A percentile compares a stretch with the other conserved stretches of the same genome.
Evolutionary conservation across 2,797 vertebrate species (phyloP).

Genomic region (Apodemus agrarius): DNA sequence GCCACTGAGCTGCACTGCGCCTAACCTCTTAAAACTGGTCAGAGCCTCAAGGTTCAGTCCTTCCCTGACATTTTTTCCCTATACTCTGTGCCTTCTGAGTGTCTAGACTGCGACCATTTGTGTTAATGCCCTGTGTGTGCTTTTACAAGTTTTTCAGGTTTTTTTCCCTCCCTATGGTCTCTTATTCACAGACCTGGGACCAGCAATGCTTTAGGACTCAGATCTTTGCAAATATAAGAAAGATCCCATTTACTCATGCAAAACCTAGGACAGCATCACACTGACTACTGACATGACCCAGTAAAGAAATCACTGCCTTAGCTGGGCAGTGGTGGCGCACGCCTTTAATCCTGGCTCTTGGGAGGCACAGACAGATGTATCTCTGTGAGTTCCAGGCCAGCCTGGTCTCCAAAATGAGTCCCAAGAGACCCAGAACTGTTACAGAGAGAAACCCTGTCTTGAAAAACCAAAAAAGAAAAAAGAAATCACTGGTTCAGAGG

Average conservation of each 20-base stretch:
- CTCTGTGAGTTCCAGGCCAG: neutral
- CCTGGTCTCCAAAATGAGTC: neutral
- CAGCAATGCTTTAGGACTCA: constrained; percentile 40
- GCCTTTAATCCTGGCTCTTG: neutral
- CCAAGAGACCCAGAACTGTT: neutral
- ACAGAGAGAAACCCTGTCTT: neutral
- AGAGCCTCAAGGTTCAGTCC: neutral
- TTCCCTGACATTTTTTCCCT: neutral
- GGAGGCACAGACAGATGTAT: neutral
- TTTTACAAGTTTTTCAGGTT: neutral
- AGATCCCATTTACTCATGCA: neutral
- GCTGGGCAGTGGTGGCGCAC: neutral
- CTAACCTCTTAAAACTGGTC: neutral
- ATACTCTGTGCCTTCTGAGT: neutral
- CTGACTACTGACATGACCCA: neutral
- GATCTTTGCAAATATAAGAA: constrained; percentile 32
- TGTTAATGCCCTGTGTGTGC: neutral
- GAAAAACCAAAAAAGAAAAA: neutral
- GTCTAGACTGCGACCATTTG: neutral
- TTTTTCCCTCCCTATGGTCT: neutral
- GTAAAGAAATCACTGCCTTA: neutral
- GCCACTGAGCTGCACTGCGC: neutral
- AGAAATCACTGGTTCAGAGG: neutral
- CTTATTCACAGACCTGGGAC: neutral
- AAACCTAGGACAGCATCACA: neutral